Base-by-base conservation (phyloP, 2,113 vertebrate species). In the Microtus richardsoni region DNA sequence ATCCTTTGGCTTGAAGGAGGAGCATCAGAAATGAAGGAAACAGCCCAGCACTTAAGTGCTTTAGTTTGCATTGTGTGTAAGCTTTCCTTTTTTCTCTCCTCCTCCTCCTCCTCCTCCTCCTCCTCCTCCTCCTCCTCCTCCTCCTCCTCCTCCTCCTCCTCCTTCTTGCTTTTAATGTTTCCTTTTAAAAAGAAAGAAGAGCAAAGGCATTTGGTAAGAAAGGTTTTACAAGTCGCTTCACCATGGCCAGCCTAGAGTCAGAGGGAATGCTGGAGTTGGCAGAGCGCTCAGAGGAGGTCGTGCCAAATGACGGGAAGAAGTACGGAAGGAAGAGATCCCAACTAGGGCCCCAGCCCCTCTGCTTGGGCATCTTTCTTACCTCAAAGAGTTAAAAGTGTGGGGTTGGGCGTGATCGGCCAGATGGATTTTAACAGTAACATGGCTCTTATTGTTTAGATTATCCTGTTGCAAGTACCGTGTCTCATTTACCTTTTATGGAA, bases 401-500 rank as follows among this genome's bases (percentile, higher is more conserved):
- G 97, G 96, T 97, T 98, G 97, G 97, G 98, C 95, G 97, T 97
- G 98, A 98, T 98, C 98, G 97, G 96, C 98, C 99, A 99, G 98
- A 98, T 99, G 98, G 98, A 98, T 98, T 98, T 98, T 98, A 98
- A 97, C 98, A 98, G 98, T 98, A 98, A 98, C 98, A 98, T 98
- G 98, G 98, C 97, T 98, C 99, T 98, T 98, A 98, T 98, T 99
- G 99, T 99, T 99, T 99, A 98, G 98, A 99, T 99, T 99, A 99
- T 98, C 98, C 98, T 98, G 98, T 98, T 98, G 98, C 98, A 98
- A 99, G 98, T 97, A 98, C 98, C 98, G 98, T 97, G 98, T 98
- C 98, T 98, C 98, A 93, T 98, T 99, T 98, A 98, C 99, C 99
- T 99, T 99, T 99, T 99, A 99, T 99, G 99, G 99, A 98, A 99